Percentiles rank a stretch among this genome's conserved stretches.
phyloP scores from a whole-genome alignment of 1,140 invertebrate genomes.

The Hormaphis cornu region DNA sequence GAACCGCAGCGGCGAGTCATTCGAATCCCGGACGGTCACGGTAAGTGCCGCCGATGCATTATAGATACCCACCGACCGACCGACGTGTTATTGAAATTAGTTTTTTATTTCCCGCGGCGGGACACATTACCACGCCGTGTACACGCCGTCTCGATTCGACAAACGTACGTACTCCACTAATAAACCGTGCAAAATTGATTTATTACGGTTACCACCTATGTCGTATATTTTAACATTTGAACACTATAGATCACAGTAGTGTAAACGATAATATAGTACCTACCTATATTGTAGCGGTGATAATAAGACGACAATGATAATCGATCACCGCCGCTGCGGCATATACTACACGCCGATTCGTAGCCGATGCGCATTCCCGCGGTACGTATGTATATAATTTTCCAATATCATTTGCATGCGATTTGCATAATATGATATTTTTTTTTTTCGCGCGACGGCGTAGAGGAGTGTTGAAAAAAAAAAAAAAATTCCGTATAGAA shows the following conservation, averaged over 20 bases:
- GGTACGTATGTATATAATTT: background rate
- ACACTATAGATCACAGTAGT: slow-evolving; percentile 19
- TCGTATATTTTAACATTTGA: no score
- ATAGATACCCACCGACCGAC: slow-evolving; percentile 20
- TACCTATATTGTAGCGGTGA: no score
- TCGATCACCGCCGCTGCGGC: no score
- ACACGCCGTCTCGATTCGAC: background rate
- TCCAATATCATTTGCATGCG: background rate
- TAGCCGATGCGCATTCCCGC: slow-evolving; percentile 13
- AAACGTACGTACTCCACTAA: slow-evolving; percentile 14
- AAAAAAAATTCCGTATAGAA: slow-evolving; percentile 14
- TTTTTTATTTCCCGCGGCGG: background rate
- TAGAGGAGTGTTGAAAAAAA: background rate
- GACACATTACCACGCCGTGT: background rate
- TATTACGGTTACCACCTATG: slow-evolving; percentile 31
- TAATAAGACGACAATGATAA: slow-evolving; percentile 20
- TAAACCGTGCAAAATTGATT: slow-evolving; percentile 31
- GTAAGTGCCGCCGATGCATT: background rate
- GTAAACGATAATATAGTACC: slow-evolving; percentile 8
- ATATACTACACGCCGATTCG: background rate
- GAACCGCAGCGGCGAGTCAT: no score
- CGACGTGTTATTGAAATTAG: slow-evolving; percentile 30
- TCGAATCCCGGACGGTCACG: background rate
- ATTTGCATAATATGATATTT: slow-evolving; percentile 21
- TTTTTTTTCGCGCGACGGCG: background rate